Evolutionary conservation across 1,140 invertebrate genomes (phyloP), one percentile per base, ranked within the genome.

Genomic region (Nasonia longicornis): DNA sequence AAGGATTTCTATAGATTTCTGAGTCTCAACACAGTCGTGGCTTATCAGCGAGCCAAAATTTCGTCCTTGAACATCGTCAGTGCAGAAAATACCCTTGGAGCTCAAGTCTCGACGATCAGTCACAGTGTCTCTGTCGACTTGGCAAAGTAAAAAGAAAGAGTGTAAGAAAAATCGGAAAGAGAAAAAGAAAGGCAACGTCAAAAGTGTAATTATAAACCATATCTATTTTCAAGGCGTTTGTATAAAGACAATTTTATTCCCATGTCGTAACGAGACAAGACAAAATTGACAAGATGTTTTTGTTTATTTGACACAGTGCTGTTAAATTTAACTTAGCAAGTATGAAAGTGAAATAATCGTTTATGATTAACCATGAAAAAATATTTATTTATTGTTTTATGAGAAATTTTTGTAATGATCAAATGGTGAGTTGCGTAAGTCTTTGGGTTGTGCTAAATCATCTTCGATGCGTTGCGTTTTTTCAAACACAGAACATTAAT

Each of bases 11-110:
- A 11, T 84, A 95, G 94, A 89, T 96, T 96, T 88, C 91, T 98
- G 64, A 95, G 96, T 74, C 93, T 96, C 85, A 97, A 96, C 87
- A 96, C 96, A 2, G 94, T 96, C 12, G 94, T 95, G 64, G 96
- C 96, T 14, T 97, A 97, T 90, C 96, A 97, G 85, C 93, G 96
- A 48, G 96, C 96, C 79, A 96, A 96, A 90, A 96, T 97, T 16
- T 96, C 95, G 11, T 95, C 96, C 1, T 92, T 97, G n/a, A 95
- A 94, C 85, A 97, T 97, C 84, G 92, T 96, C 26, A 91, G 85
- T 77, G 85, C 86, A 72, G 87, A 87, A 63, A 87, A 77, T 76
- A 83, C 79, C 38, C 84, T 87, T 6, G 89, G 83, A 84, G 79
- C 86, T 31, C 91, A 92, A 73, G 91, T 93, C 22, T 87, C 90